Base-by-base conservation (phyloP, 2,888 invertebrate species). In the Eristalis intricaria region DNA sequence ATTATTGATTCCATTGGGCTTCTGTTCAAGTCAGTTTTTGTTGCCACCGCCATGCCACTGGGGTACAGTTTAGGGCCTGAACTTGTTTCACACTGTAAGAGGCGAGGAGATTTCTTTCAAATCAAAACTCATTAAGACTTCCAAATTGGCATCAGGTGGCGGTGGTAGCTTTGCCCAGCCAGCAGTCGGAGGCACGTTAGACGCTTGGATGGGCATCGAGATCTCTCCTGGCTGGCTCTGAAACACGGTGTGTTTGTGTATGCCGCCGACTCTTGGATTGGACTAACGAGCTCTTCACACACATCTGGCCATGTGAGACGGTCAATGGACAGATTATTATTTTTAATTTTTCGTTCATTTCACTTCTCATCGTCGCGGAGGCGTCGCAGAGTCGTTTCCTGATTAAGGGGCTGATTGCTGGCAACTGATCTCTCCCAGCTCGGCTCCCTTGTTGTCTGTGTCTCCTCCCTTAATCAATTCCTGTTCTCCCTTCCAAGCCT, bases 251-350 rank as follows among this genome's bases (percentile, higher is more conserved):
- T 32, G 43, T 64, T 40, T 40, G 29, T 23, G 15, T 32, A 11
- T 32, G 11, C 7, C n/a, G 15, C 60, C 66, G 70, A 26, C 26
- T n/a, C n/a, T 11, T 11, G 8, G 35, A 64, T 35, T 22, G 66
- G 23, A 60, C 60, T 70, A 80, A 80, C 69, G 79, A 84, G 64
- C 60, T 79, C 35, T 50, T 43, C n/a, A 50, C 60, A 66, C 71
- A 65, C 75, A 75, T 70, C 66, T 73, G 50, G 60, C 75, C 84
- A 84, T 70, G 70, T 75, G 80, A 80, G 70, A 84, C 84, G 84
- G 70, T 75, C 84, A 84, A 70, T 84, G 75, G 75, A 61, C 80
- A 84, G 26, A 50, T 84, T 79, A 79, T 69, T 69, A 43, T 70
- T 79, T 73, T 74, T 83, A 23, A 78, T 84, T 78, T 66, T 35